These are phyloP conservation scores for Ichneumoninae sp. DNA, from an alignment of 2,888 invertebrate genomes.

Conservation along the genomic window DNA sequence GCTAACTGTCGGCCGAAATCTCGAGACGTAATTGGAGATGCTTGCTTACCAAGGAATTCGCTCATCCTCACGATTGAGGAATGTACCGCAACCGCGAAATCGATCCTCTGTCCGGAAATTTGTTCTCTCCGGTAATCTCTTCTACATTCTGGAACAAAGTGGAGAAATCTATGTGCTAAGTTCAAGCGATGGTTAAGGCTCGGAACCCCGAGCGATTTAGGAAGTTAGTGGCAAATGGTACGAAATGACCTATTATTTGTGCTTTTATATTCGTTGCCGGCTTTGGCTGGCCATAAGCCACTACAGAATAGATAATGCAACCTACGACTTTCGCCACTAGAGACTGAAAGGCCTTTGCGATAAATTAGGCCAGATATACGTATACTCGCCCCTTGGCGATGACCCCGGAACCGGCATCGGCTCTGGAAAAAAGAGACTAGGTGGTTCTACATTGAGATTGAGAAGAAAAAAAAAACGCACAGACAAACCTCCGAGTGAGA, in stretches of 20 bases:
- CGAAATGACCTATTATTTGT: conserved; percentile 65
- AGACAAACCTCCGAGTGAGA: conserved; percentile 27
- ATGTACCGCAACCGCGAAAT: conserved; percentile 74
- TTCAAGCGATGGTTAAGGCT: conserved; percentile 70
- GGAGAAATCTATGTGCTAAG: conserved; percentile 80
- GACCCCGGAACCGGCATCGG: too few relatives aligned
- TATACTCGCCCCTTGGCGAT: too few relatives aligned
- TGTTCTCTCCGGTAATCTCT: conserved; percentile 76
- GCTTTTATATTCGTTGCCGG: conserved; percentile 50
- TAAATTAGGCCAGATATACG: neutral
- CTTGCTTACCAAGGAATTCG: conserved; percentile 80
- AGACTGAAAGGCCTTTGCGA: conserved; percentile 70
- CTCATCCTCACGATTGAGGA: conserved; percentile 79
- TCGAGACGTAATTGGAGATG: conserved; percentile 76
- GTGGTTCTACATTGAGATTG: neutral
- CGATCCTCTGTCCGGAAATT: conserved; percentile 77
- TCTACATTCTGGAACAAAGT: conserved; percentile 77
- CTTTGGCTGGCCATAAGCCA: conserved; percentile 74
- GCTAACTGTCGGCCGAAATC: neutral
- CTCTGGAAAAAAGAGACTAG: too few relatives aligned
- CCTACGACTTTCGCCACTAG: conserved; percentile 76
- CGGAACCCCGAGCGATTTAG: conserved; percentile 46
- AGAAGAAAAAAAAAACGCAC: neutral
- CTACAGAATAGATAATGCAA: conserved; percentile 72
- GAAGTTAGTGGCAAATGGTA: conserved; percentile 73